Conservation (phyloP, 2,888 invertebrate species). For the Acrobasis repandana region DNA sequence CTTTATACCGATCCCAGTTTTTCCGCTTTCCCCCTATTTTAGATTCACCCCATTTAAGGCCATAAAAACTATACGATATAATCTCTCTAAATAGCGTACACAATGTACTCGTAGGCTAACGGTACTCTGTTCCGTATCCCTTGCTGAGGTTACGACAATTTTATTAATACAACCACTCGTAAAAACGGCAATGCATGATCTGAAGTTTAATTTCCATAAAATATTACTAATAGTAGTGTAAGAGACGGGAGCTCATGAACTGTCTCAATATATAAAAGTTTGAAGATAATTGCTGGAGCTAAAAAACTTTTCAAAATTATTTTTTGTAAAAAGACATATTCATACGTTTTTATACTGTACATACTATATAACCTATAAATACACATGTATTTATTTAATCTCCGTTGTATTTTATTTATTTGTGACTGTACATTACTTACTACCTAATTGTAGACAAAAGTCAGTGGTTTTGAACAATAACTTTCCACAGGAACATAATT, state of each 20-base stretch:
- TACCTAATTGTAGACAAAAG: too few relatives aligned
- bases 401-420: too few relatives aligned
- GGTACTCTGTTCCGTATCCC: conserved; percentile 5
- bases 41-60: conserved; percentile 2
- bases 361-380: too few relatives aligned
- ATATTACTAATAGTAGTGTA: not conserved
- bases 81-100: conserved; percentile 3
- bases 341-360: too few relatives aligned
- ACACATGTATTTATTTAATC: too few relatives aligned
- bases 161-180: conserved; percentile 15
- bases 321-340: too few relatives aligned
- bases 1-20: not conserved
- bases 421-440: too few relatives aligned
- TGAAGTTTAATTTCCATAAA: conserved; percentile 22
- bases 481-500: too few relatives aligned
- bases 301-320: too few relatives aligned
- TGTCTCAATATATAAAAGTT: not conserved
- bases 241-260: not conserved
- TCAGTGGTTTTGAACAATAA: too few relatives aligned
- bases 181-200: conserved; percentile 20
- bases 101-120: not conserved
- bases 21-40: not conserved
- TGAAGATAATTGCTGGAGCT: too few relatives aligned
- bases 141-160: conserved; percentile 13
- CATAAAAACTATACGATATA: conserved; percentile 12